phyloP scores from a whole-genome alignment of 2,888 invertebrate species.

The Serripes groenlandicus region DNA sequence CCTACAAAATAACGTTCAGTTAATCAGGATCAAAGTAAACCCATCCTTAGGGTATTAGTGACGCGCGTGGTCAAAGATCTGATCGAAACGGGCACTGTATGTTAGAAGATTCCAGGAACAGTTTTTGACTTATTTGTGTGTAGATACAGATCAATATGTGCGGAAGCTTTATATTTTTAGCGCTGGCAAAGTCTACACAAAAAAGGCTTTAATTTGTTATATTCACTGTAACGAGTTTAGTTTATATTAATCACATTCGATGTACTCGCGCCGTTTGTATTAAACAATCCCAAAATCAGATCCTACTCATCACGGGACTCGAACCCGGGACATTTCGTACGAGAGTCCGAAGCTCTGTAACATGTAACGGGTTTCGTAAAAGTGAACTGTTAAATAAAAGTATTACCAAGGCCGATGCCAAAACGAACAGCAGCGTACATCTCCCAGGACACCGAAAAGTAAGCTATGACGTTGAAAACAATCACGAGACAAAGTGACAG shows the following conservation, averaged over 20 bases:
- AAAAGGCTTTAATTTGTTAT: background rate
- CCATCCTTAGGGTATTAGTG: no score
- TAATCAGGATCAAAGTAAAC: no score
- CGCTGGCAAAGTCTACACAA: no score
- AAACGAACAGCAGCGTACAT: slow-evolving; percentile 73
- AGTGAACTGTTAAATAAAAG: background rate
- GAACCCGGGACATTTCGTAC: background rate
- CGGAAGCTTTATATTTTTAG: no score
- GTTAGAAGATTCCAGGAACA: no score
- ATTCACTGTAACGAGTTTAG: background rate
- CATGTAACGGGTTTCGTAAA: background rate
- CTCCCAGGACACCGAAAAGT: slow-evolving; percentile 74
- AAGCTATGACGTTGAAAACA: slow-evolving; percentile 61
- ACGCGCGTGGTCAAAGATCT: no score
- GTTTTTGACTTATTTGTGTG: no score
- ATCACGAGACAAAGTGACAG: slow-evolving; percentile 49
- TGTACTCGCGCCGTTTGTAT: background rate
- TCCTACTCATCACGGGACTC: background rate
- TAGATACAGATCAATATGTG: no score
- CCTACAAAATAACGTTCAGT: no score
- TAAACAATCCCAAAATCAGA: background rate
- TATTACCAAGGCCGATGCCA: slow-evolving; percentile 62
- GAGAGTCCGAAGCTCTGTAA: background rate
- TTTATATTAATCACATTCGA: no score
- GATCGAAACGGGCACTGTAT: no score